phyloP scores from a whole-genome alignment of 1,140 invertebrate genomes.

The Zaprionus gabonicus region DNA sequence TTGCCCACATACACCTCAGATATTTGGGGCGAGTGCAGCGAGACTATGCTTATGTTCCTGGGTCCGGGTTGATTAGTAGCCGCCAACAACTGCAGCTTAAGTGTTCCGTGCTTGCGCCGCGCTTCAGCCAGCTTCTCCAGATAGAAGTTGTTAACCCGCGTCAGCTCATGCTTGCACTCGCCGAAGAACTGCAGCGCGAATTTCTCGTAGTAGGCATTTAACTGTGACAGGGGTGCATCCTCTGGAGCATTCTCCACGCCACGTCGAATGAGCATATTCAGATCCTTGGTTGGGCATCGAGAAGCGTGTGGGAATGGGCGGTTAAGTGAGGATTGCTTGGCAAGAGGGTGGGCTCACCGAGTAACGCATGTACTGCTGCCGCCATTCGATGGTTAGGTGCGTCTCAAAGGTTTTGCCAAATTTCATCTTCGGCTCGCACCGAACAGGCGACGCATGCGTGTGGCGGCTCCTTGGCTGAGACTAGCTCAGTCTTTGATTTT shows the following conservation, averaged over 20 bases:
- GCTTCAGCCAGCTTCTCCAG: constrained; percentile 98
- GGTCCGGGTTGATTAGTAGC: constrained; percentile 24
- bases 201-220: constrained; percentile 89
- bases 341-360: constrained; percentile 49
- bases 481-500: constrained; percentile 27
- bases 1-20: constrained; percentile 1
- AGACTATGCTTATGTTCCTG: constrained; percentile 24
- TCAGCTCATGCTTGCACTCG: constrained; percentile 96
- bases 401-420: constrained; percentile 74
- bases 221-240: neutral
- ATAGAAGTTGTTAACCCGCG: constrained; percentile 98
- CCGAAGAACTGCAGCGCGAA: constrained; percentile 98
- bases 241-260: constrained; percentile 54
- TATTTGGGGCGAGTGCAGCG: constrained; percentile 14
- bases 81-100: constrained; percentile 91
- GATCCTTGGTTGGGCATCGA: constrained; percentile 38
- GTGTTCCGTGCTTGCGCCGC: constrained; percentile 94
- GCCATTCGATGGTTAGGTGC: constrained; percentile 78
- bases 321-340: neutral
- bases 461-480: constrained; percentile 25
- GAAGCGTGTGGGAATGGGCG: neutral
- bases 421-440: constrained; percentile 61
- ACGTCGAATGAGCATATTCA: constrained; percentile 62
- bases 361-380: constrained; percentile 76
- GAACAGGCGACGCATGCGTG: constrained; percentile 37